These are phyloP conservation scores for Cosmia trapezina DNA, from an alignment of 2,888 invertebrate genomes.

Conservation along the genomic window DNA sequence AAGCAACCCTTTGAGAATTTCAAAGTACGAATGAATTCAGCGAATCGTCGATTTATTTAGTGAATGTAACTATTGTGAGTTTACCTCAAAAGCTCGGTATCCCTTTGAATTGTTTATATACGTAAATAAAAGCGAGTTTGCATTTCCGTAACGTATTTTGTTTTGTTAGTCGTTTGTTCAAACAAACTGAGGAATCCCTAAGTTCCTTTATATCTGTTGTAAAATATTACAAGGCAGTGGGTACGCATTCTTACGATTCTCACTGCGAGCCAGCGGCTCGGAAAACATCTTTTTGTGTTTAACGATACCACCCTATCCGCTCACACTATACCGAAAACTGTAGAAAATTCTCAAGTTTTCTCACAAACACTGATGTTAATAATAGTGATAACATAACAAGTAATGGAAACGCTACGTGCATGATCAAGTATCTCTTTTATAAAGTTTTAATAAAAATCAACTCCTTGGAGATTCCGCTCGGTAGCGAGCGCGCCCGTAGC, in stretches of 20 bases:
- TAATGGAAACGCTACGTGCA: conserved; percentile 66
- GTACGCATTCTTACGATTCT: conserved; percentile 83
- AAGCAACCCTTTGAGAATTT: conserved; percentile 47
- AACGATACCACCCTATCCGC: conserved; percentile 56
- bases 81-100: conserved; percentile 77
- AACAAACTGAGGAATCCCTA: conserved; percentile 83
- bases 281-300: conserved; percentile 83
- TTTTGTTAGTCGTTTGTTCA: conserved; percentile 84
- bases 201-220: conserved; percentile 83
- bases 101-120: conserved; percentile 84
- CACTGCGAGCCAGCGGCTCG: conserved; percentile 76
- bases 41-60: conserved; percentile 52
- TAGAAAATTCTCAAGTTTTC: conserved; percentile 45
- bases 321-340: conserved; percentile 48
- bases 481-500: conserved; percentile 73
- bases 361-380: conserved; percentile 69
- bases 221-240: conserved; percentile 85
- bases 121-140: conserved; percentile 83
- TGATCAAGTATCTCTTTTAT: conserved; percentile 74
- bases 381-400: conserved; percentile 68
- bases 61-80: conserved; percentile 74
- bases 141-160: conserved; percentile 84
- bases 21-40: conserved; percentile 52
- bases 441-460: conserved; percentile 86
- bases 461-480: conserved; percentile 77